phyloP scores from a whole-genome alignment of 2,113 vertebrate genomes.

The Proteles cristata region DNA sequence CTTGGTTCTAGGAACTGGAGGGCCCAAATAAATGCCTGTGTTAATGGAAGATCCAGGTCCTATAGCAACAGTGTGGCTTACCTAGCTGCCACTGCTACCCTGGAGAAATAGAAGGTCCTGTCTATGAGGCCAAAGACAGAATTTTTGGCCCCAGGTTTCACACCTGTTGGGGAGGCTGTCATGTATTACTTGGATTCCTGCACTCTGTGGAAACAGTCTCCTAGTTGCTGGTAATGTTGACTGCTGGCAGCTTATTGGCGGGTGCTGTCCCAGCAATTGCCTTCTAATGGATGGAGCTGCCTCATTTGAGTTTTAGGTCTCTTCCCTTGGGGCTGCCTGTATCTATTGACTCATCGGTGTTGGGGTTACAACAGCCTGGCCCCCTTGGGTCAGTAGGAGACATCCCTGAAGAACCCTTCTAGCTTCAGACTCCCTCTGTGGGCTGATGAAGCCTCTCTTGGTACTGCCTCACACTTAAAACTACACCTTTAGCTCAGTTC shows the following conservation, averaged over 20 bases:
- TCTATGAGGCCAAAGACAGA: neutral
- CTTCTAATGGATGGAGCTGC: neutral
- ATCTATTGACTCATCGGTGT: neutral
- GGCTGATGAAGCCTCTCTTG: neutral
- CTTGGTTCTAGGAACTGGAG: neutral
- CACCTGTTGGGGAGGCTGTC: neutral
- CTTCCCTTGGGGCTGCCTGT: neutral
- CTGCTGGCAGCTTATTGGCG: neutral
- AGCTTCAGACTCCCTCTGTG: neutral
- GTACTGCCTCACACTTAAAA: no score
- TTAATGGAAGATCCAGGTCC: neutral
- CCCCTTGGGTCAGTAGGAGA: neutral
- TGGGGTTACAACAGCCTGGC: neutral
- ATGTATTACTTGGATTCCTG: neutral
- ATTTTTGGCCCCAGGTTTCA: neutral
- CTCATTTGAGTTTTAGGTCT: neutral
- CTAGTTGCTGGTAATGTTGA: neutral
- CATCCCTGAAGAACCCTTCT: neutral
- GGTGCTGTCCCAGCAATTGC: neutral
- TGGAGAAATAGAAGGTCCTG: neutral
- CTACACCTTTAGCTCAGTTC: neutral
- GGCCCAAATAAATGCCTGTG: neutral
- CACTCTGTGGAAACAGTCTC: neutral
- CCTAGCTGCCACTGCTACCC: neutral
- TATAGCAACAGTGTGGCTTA: neutral